These are phyloP conservation scores for Cerastoderma edule DNA, from an alignment of 2,888 invertebrate species.

Conservation along the genomic window DNA sequence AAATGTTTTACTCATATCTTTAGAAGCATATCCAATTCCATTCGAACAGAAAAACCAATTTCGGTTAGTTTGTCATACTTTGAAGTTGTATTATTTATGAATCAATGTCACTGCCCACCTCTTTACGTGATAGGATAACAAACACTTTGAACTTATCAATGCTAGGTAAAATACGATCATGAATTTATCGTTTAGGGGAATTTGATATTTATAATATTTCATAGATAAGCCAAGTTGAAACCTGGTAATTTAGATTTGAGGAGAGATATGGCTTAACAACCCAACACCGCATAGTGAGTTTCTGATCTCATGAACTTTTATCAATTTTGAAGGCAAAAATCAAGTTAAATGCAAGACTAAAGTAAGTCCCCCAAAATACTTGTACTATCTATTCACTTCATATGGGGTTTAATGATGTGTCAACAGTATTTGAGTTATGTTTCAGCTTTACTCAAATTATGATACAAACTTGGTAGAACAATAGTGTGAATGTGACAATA, in stretches of 20 bases:
- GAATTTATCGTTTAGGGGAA: slow-evolving; percentile 13
- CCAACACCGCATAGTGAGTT: neutral
- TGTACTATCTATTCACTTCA: neutral
- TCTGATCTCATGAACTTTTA: neutral
- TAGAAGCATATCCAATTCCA: neutral
- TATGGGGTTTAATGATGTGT: neutral
- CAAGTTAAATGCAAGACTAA: neutral
- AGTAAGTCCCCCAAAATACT: neutral
- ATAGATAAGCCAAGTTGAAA: neutral
- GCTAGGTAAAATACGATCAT: slow-evolving; percentile 6
- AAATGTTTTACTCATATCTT: neutral
- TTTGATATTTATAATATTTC: slow-evolving; percentile 17
- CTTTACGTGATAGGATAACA: neutral
- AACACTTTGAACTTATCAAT: slow-evolving; percentile 12
- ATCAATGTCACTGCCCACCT: neutral
- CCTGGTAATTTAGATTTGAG: neutral
- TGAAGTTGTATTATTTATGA: neutral
- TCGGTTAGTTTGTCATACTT: neutral
- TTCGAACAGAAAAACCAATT: neutral
- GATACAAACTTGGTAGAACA: no score
- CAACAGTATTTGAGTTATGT: no score
- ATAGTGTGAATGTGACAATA: no score
- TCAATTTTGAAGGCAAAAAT: neutral
- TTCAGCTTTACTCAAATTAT: no score
- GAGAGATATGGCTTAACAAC: neutral